Percentiles rank a stretch among this genome's conserved stretches.
Evolutionary conservation across 2,797 vertebrate genomes (phyloP).

Genomic region (Macropus fuliginosus): DNA sequence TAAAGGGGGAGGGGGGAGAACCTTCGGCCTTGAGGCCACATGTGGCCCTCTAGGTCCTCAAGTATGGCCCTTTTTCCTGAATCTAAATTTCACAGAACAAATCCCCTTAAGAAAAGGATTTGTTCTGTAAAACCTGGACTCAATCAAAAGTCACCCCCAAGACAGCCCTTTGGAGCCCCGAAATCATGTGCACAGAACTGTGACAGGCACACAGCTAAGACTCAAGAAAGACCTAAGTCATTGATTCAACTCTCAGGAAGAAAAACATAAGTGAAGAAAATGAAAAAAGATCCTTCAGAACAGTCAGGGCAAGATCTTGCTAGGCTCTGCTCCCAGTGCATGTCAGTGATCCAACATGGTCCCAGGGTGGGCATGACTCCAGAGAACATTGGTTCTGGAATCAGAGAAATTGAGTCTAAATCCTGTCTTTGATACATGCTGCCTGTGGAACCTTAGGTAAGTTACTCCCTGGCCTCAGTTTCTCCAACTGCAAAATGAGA

Average conservation of each 20-base stretch:
- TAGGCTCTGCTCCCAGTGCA: too few species aligned
- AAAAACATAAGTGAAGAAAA: background rate
- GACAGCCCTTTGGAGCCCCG: background rate
- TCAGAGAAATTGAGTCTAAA: background rate
- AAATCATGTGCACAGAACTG: background rate
- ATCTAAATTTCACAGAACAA: too few species aligned
- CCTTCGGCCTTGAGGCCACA: too few species aligned
- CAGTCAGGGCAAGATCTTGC: too few species aligned
- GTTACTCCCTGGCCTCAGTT: background rate
- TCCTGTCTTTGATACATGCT: background rate
- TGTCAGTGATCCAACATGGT: too few species aligned
- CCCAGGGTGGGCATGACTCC: too few species aligned
- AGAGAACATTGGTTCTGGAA: background rate
- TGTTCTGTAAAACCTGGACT: too few species aligned
- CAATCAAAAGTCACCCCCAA: background rate
- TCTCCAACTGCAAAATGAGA: background rate
- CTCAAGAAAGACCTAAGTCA: conserved; percentile 24
- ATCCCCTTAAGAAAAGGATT: too few species aligned
- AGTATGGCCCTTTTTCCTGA: too few species aligned
- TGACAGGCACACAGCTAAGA: background rate
- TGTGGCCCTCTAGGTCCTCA: too few species aligned
- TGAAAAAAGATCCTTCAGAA: background rate
- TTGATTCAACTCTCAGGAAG: conserved; percentile 18
- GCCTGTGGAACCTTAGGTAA: background rate
- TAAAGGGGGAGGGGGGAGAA: background rate